These are phyloP conservation scores for Megaleporinus macrocephalus DNA, from an alignment of 2,113 vertebrate species.

Conservation along the genomic window DNA sequence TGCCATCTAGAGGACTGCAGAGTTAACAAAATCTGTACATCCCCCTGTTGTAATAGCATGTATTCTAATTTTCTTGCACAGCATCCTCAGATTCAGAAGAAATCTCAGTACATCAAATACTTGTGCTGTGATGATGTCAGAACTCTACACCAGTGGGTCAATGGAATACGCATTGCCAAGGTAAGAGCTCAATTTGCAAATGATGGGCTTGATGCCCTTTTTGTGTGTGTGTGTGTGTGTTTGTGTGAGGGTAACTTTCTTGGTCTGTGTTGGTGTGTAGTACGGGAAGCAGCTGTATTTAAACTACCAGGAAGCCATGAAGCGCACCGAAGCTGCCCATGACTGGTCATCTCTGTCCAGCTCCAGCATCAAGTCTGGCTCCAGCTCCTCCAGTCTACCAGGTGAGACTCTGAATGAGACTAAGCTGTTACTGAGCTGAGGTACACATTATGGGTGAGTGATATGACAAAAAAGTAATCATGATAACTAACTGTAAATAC, in stretches of 20 bases:
- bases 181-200: slow-evolving; percentile 67
- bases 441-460: no score
- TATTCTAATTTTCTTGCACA: slow-evolving; percentile 61
- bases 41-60: not conserved
- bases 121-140: slow-evolving; percentile 96
- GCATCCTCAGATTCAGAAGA: slow-evolving; percentile 99
- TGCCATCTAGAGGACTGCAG: slow-evolving; percentile 21
- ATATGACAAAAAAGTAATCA: no score
- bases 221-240: not conserved
- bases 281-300: slow-evolving; percentile 94
- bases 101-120: slow-evolving; percentile 98
- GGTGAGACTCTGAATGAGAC: slow-evolving; percentile 74
- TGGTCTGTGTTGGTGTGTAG: slow-evolving; percentile 66
- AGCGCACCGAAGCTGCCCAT: slow-evolving; percentile 90
- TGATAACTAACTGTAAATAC: no score
- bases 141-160: slow-evolving; percentile 96
- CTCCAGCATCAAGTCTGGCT: slow-evolving; percentile 97
- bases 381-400: slow-evolving; percentile 97
- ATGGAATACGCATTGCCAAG: slow-evolving; percentile 97
- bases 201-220: not conserved
- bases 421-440: not conserved
- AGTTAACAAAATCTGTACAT: not conserved
- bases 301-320: slow-evolving; percentile 95
- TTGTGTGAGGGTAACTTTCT: not conserved
- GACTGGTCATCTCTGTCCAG: slow-evolving; percentile 97